Evolutionary conservation across 2,888 invertebrate species (phyloP), one percentile per base, ranked within the genome.

Genomic region (Papilio gigon): DNA sequence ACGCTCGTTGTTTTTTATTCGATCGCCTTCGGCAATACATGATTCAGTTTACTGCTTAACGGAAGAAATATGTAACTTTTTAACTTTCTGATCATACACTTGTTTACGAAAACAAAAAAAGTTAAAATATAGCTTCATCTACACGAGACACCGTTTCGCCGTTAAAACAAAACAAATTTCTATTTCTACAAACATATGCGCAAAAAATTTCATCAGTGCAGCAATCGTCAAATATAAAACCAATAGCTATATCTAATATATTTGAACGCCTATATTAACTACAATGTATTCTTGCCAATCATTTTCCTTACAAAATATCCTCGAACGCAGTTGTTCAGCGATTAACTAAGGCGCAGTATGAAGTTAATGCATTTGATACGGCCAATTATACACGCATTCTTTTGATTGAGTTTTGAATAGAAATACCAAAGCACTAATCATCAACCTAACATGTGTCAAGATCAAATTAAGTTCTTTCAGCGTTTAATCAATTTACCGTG

Each of bases 171-270:
- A 66, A 44, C 59, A 35, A 65, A 63, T 78, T 73, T 8, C 53
- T 4, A 25, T 22, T 17, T 33, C n/a, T 17, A 8, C n/a, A 30
- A 20, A 40, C 33, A 35, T 35, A 56, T 72, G 69, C 30, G n/a
- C 71, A 73, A 75, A 72, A 85, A 87, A n/a, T n/a, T n/a, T 85
- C 85, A 84, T 83, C 84, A 83, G 82, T 77, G 72, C 62, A 74
- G 76, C 77, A 76, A 78, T 74, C 74, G 68, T 77, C 84, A 84
- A 84, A 84, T 81, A 81, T 78, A 80, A 76, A 78, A 78, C 80
- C 78, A 71, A 76, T 80, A 80, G 81, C 82, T 78, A 78, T 76
- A 74, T 75, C 74, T 62, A 22, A 33, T 50, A 62, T 17, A 58
- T 58, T 63, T 65, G 22, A 25, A 22, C 53, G 53, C 33, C 65